A percentile compares a stretch with the other conserved stretches of the same genome.
phyloP scores from a whole-genome alignment of 2,797 vertebrate species.

The Anniella stebbinsi region DNA sequence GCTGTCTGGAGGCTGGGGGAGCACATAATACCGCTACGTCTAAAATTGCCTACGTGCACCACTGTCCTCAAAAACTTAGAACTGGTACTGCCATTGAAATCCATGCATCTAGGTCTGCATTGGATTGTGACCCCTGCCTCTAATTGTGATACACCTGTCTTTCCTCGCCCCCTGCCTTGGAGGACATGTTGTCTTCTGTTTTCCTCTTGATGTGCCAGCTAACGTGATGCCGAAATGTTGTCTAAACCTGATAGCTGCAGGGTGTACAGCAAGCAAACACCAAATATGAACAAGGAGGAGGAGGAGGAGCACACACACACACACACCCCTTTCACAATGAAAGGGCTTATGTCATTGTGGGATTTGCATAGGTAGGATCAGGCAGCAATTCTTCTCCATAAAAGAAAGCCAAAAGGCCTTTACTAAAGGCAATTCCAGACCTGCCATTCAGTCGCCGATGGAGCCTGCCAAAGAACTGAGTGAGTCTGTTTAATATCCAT shows the following conservation, averaged over 20 bases:
- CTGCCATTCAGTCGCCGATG: constrained; percentile 59
- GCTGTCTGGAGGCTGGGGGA: no score
- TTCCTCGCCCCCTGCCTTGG: constrained; percentile 1
- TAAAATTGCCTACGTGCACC: no score
- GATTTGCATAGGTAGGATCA: constrained; percentile 62
- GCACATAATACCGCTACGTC: no score
- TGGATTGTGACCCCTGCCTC: background rate
- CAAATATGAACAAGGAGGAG: constrained; percentile 64
- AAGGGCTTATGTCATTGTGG: constrained; percentile 37
- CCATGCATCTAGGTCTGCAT: background rate
- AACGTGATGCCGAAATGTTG: background rate
- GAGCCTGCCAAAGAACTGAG: constrained; percentile 48
- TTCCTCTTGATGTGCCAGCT: background rate
- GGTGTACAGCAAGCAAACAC: constrained; percentile 35
- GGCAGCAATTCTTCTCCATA: constrained; percentile 44
- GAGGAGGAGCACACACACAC: no score
- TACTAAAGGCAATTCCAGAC: constrained; percentile 61
- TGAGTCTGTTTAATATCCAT: constrained; percentile 51
- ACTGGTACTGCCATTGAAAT: background rate
- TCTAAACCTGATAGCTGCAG: constrained; percentile 33
- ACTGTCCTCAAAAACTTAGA: no score
- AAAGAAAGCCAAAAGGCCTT: constrained; percentile 49
- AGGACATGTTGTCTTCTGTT: constrained; percentile 3
- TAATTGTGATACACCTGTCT: background rate
- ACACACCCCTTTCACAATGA: background rate